Evolutionary conservation across 2,888 invertebrate species (phyloP), one percentile per base, ranked within the genome.

Genomic region (Nipponacmea schrenckii): DNA sequence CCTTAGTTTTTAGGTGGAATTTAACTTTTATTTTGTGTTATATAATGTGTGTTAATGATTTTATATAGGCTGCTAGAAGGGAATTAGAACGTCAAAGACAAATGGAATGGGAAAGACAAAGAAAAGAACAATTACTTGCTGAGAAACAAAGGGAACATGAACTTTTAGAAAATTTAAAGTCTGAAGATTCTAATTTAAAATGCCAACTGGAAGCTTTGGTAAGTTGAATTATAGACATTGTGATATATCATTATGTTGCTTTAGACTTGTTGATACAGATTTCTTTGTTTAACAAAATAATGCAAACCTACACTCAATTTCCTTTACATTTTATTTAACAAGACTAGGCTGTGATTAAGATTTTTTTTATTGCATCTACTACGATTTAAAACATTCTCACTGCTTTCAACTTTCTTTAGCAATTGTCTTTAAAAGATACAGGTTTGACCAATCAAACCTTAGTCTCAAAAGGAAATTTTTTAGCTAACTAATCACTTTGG

Each of bases 11-110:
- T 4, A 31, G n/a, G n/a, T n/a, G n/a, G n/a, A n/a, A n/a, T n/a
- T n/a, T n/a, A n/a, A n/a, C n/a, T n/a, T n/a, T 56, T 24, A 56
- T 15, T 15, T 56, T 46, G 17, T 46, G n/a, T 67, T 4, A 8
- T 46, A 48, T 26, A 12, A 2, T 27, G 48, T 26, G 45, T 24
- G n/a, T 46, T 45, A 27, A 31, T 45, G 39, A 4, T 66, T 62
- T 17, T 27, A 31, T 20, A n/a, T 72, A 88, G 87, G 87, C 90
- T 73, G 90, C 90, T 4, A 80, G 80, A 76, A 92, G 93, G 87
- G 97, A 98, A 90, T 94, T 97, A 93, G 97, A 98, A 85, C 91
- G 97, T 67, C 97, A 97, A 85, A 92, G 98, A 66, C 96, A 97
- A 86, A 91, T 95, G 70, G 98, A 99, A 89, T 96, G 97, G 95